Percentiles rank a stretch among this genome's conserved stretches.
Evolutionary conservation across 2,113 vertebrate species (phyloP).

Genomic region (Puntigrus tetrazona): DNA sequence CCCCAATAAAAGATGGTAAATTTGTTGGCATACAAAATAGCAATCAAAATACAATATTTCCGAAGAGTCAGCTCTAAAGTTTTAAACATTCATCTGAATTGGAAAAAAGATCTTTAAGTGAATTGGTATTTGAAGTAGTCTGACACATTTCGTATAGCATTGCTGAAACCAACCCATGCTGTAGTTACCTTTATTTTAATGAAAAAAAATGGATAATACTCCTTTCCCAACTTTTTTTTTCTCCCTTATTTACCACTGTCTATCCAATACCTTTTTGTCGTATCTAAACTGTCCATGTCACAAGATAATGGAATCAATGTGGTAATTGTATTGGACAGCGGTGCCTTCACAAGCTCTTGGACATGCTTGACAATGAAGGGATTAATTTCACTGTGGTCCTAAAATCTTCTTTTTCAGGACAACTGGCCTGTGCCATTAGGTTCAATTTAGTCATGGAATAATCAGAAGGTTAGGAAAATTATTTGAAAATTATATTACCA

Average conservation of each 20-base stretch:
- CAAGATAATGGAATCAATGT: conserved; percentile 51
- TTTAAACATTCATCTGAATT: neutral
- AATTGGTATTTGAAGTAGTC: conserved; percentile 10
- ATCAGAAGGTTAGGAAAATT: conserved; percentile 36
- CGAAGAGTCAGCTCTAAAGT: neutral
- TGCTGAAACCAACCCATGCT: conserved; percentile 5
- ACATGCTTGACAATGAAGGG: conserved; percentile 56
- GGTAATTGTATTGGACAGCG: conserved; percentile 24
- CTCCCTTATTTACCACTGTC: conserved; percentile 8
- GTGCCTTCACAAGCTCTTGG: conserved; percentile 24
- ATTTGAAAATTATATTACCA: neutral
- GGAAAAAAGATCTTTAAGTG: neutral
- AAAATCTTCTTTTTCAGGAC: conserved; percentile 32
- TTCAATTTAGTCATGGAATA: conserved; percentile 64
- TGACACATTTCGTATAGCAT: neutral
- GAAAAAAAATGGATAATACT: neutral
- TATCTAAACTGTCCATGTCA: neutral
- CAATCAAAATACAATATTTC: neutral
- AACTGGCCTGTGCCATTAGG: conserved; percentile 52
- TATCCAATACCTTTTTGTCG: conserved; percentile 1
- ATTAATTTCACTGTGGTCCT: conserved; percentile 56
- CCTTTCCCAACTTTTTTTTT: neutral
- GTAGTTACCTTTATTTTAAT: conserved; percentile 21
- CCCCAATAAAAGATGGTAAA: conserved; percentile 24
- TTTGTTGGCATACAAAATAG: neutral